These are phyloP conservation scores for Drosophila nebulosa DNA, from an alignment of 1,140 invertebrate species.

Conservation along the genomic window DNA sequence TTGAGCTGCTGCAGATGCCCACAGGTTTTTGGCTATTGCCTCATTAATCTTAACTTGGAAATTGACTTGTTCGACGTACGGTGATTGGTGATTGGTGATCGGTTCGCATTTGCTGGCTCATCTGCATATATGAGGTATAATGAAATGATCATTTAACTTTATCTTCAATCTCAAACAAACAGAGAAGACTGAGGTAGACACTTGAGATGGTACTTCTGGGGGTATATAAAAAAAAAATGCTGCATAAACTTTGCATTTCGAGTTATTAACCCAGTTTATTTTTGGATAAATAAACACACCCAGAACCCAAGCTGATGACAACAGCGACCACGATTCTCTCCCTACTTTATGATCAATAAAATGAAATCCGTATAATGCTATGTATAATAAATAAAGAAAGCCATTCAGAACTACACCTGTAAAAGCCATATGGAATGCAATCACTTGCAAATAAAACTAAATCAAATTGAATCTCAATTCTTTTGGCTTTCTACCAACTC, in stretches of 20 bases:
- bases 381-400: neutral
- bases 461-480: neutral
- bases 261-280: conserved; percentile 69
- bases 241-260: conserved; percentile 50
- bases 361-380: neutral
- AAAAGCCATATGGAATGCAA: neutral
- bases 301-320: conserved; percentile 45
- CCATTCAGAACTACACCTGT: too few relatives aligned
- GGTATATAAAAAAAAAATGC: conserved; percentile 36
- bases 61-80: neutral
- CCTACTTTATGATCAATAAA: too few relatives aligned
- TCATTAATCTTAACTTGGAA: neutral
- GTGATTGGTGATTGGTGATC: too few relatives aligned
- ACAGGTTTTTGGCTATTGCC: neutral
- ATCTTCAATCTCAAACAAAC: neutral
- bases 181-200: neutral
- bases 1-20: neutral
- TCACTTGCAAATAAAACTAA: neutral
- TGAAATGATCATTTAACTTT: conserved; percentile 17
- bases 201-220: conserved; percentile 11
- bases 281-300: conserved; percentile 55
- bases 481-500: neutral
- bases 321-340: neutral
- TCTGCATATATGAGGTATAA: neutral
- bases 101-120: neutral